Percentiles rank a stretch among this genome's conserved stretches.
Conservation (phyloP, 2,797 vertebrate species). For the Ciconia nigra region DNA sequence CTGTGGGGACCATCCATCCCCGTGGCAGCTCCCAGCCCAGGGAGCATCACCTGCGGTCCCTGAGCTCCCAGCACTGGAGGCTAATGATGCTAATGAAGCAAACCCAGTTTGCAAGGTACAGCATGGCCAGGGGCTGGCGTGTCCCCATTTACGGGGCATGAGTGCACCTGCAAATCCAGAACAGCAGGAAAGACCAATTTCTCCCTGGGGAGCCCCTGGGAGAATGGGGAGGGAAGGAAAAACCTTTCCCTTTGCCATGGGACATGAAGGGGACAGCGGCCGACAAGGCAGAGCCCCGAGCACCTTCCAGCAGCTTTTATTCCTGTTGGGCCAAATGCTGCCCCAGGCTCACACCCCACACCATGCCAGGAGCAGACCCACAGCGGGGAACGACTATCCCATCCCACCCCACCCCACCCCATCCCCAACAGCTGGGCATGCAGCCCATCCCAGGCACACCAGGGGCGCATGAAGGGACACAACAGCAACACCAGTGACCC, state of each 20-base stretch:
- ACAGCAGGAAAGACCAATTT: not conserved
- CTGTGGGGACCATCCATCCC: not conserved
- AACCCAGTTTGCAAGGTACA: not conserved
- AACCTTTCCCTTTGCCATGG: not conserved
- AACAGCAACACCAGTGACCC: not conserved
- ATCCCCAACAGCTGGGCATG: accelerated
- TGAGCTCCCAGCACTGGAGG: accelerated
- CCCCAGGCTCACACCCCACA: not conserved
- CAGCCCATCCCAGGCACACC: not conserved
- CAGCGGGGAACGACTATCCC: accelerated
- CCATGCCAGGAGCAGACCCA: not conserved
- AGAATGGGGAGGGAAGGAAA: not conserved
- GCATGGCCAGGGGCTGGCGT: accelerated
- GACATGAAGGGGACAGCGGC: not conserved
- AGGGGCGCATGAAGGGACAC: not conserved
- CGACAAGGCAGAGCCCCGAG: not conserved
- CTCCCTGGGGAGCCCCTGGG: accelerated
- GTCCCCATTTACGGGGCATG: accelerated
- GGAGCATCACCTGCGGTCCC: not conserved
- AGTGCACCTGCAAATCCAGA: not conserved
- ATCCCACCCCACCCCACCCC: not conserved
- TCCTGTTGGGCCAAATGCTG: not conserved
- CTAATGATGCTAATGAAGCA: not conserved
- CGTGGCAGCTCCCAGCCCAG: not conserved
- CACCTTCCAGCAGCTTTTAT: not conserved